Evolutionary conservation across 2,113 vertebrate species (phyloP), one percentile per base, ranked within the genome.

Genomic region (Sapayoa aenigma): DNA sequence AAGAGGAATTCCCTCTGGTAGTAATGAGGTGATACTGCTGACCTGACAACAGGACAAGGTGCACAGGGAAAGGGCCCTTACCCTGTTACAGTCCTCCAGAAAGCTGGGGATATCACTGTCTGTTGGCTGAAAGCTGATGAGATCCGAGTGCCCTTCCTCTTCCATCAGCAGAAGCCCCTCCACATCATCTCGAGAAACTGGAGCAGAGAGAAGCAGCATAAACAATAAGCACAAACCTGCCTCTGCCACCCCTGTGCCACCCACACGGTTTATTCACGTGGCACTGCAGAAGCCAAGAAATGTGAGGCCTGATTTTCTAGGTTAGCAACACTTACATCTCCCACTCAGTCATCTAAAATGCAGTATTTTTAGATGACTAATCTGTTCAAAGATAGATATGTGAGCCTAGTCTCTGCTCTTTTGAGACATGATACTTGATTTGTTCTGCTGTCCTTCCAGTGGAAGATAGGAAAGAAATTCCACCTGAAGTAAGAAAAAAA

Each of bases 61-160:
- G 18, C 22, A 15, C 9, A 66, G 15, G 27, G 28, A 49, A 11
- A 82, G 23, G 33, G 23, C 14, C 5, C 83, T 77, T 97, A 99
- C 99, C 98, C 99, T 97, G 95, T 99, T 99, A 74, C 98, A 99
- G 96, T 99, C 99, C 94, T 99, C 99, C 95, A 99, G 96, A 91
- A 99, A 99, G 97, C 99, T 99, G 97, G 99, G 99, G 78, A 99
- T 98, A n/a, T 99, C 99, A 0, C 99, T 99, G 96, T 99, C 99
- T 22, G 99, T 99, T 49, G 99, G 99, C 96, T 99, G 99, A 97
- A 99, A 99, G 95, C 99, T 99, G 95, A 99, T 98, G 87, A 99
- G 98, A 96, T 99, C 99, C 0, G 98, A 99, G 95, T 99, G 99
- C 22, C 98, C 98, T 89, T 99, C 99, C 72, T 99, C 99, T 76